phyloP scores from a whole-genome alignment of 2,113 vertebrate genomes.

The Plecotus auritus region DNA sequence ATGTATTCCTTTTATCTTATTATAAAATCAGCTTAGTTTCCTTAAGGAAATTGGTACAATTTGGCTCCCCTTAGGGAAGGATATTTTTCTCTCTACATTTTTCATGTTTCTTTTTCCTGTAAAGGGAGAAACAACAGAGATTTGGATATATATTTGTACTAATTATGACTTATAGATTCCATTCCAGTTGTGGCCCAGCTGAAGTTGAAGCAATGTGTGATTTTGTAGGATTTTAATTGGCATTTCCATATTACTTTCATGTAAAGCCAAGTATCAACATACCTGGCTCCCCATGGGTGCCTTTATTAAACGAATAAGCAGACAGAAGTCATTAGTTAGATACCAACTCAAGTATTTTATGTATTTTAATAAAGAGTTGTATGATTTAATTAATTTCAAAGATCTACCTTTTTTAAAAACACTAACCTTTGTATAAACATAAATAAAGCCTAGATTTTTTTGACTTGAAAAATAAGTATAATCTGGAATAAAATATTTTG shows the following conservation, averaged over 20 bases:
- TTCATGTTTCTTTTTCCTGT: background rate
- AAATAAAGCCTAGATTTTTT: background rate
- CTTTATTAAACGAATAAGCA: slow-evolving; percentile 11
- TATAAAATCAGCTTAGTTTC: background rate
- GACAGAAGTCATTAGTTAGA: background rate
- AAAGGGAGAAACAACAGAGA: background rate
- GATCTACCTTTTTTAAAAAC: background rate
- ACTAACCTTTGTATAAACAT: background rate
- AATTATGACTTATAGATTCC: background rate
- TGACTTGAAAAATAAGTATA: background rate
- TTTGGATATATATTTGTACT: background rate
- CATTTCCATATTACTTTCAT: background rate
- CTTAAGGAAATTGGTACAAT: background rate
- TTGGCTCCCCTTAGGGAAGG: background rate
- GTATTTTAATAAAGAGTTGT: background rate
- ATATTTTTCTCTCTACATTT: background rate
- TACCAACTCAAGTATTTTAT: background rate
- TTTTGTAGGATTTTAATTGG: background rate
- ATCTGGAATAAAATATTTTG: background rate
- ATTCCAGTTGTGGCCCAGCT: background rate
- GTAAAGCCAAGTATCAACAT: background rate
- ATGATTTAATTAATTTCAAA: slow-evolving; percentile 36
- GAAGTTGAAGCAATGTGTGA: background rate
- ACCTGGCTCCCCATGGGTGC: background rate
- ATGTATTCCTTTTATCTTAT: background rate